Evolutionary conservation across 2,113 vertebrate genomes (phyloP), one percentile per base, ranked within the genome.

Genomic region (Toxotes jaculatrix): DNA sequence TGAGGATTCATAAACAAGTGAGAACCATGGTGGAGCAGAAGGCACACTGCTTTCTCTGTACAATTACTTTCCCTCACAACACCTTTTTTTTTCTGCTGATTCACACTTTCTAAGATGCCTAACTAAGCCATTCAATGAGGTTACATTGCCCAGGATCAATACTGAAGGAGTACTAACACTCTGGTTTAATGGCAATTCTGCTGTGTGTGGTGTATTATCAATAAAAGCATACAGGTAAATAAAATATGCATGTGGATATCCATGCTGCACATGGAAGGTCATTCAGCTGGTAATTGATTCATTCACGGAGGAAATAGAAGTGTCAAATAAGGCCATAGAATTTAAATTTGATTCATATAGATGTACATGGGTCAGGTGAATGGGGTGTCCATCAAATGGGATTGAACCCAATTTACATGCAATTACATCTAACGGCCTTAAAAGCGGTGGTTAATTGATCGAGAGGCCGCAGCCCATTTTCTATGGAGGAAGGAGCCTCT

Each of bases 1-100:
- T 3, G 88, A 93, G 91, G 81, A 94, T 95, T 95, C 92, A 93
- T 92, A 94, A 93, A 90, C 70, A 51, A 74, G 85, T 86, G 84
- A 82, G 84, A 86, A 90, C 88, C 87, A 78, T 27, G 74, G 77
- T n/a, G 38, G 82, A 74, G 74, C 59, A 40, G 77, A 64, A 11
- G 72, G 74, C 65, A 21, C 14, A 32, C 40, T 40, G 69, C 67
- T 11, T 6, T 51, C 76, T 62, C 70, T 53, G 16, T 63, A 49
- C 82, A 78, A 93, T 93, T 89, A 90, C 87, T 80, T 83, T 80
- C 43, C 45, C 60, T 61, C 34, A 5, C 64, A 61, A 71, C 63
- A n/a, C 57, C 38, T 68, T 69, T 76, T 40, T 59, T 86, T 85
- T 90, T 91, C 79, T 93, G 92, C 94, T 94, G 93, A 94, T 87